Conservation (phyloP, 2,888 invertebrate species). For the Vesta saturnalis region DNA sequence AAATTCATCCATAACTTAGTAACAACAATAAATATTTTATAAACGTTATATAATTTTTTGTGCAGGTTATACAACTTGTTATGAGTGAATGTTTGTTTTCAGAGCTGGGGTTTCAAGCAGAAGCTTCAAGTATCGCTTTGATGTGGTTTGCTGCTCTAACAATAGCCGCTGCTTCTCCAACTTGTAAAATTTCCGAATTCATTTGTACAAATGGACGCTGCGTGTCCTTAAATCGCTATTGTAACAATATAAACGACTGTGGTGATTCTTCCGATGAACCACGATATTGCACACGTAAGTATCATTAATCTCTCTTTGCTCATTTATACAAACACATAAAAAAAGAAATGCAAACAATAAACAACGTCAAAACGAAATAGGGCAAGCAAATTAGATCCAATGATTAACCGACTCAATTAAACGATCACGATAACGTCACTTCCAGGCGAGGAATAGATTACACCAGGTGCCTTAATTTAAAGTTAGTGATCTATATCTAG, state of each 20-base stretch:
- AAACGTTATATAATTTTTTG: not conserved
- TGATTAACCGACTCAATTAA: not conserved
- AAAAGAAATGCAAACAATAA: not conserved
- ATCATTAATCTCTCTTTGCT: conserved; percentile 21
- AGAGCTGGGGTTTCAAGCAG: conserved; percentile 33
- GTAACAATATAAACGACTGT: conserved; percentile 83
- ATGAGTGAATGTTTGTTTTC: conserved; percentile 7
- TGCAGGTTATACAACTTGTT: not conserved
- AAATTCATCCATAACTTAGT: conserved; percentile 26
- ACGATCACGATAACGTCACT: conserved; percentile 6
- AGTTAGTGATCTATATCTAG: conserved; percentile 1
- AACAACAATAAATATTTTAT: not conserved
- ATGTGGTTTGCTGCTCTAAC: conserved; percentile 57
- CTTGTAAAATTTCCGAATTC: conserved; percentile 75
- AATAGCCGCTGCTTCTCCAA: conserved; percentile 61
- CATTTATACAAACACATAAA: no score
- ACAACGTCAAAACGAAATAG: not conserved
- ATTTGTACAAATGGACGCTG: conserved; percentile 74
- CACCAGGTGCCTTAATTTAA: conserved; percentile 7
- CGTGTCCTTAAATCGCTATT: conserved; percentile 77
- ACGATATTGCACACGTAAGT: conserved; percentile 83
- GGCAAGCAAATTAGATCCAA: not conserved
- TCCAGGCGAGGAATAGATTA: not conserved
- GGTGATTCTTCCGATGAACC: conserved; percentile 85
- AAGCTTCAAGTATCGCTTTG: conserved; percentile 27